phyloP scores from a whole-genome alignment of 23 tunicate genomes.

The Botrylloides violaceus region DNA sequence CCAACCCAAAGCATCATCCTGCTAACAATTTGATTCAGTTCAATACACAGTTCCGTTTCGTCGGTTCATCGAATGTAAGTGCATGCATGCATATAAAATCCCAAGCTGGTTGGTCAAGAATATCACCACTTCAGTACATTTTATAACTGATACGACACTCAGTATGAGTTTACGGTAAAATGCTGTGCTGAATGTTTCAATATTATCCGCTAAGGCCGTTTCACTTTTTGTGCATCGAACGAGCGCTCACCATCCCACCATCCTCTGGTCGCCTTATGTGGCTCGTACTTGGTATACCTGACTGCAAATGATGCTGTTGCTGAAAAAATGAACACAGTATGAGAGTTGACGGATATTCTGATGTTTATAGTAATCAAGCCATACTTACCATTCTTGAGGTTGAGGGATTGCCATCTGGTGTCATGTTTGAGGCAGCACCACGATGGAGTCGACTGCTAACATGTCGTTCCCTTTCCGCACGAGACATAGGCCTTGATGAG shows the following conservation, averaged over 20 bases:
- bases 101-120: not conserved
- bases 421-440: slow-evolving; percentile 64
- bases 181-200: not conserved
- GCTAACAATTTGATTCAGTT: not conserved
- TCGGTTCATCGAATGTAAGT: not conserved
- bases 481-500: slow-evolving; percentile 65
- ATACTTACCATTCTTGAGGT: slow-evolving; percentile 29
- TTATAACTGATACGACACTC: not conserved
- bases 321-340: not conserved
- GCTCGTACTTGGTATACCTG: not conserved
- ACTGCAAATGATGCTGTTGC: slow-evolving; percentile 18
- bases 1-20: too few relatives aligned
- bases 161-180: not conserved
- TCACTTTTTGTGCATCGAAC: slow-evolving; percentile 17
- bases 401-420: slow-evolving; percentile 30
- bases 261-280: slow-evolving; percentile 6
- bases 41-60: not conserved
- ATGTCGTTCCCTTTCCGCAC: slow-evolving; percentile 64
- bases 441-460: slow-evolving; percentile 73
- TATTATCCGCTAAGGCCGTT: not conserved
- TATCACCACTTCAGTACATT: not conserved
- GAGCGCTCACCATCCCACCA: slow-evolving; percentile 18
- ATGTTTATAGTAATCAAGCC: not conserved
- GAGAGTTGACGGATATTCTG: not conserved
- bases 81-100: not conserved